Conservation (phyloP, 2,888 invertebrate genomes). For the Thymelicus lineola region DNA sequence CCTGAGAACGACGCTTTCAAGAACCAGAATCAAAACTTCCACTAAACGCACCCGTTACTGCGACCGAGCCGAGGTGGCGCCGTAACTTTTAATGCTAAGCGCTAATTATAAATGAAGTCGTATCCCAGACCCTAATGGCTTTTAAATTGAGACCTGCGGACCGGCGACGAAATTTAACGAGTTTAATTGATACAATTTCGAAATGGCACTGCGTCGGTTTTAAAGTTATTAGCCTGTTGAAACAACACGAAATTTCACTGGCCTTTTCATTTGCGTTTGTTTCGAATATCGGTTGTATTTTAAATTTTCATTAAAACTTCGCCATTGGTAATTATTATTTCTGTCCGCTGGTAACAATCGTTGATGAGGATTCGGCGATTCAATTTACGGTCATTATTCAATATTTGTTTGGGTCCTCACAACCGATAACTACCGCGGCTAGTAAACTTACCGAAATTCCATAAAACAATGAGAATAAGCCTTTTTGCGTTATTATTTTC, state of each 20-base stretch:
- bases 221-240: constrained; percentile 36
- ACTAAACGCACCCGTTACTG: constrained; percentile 27
- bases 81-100: constrained; percentile 39
- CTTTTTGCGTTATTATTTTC: not conserved
- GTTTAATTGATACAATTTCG: constrained; percentile 38
- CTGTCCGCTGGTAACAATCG: constrained; percentile 28
- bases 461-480: not conserved
- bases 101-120: constrained; percentile 42
- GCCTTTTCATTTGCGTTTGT: constrained; percentile 34
- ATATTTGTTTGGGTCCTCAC: constrained; percentile 16
- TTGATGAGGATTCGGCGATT: constrained; percentile 34
- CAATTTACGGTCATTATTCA: constrained; percentile 34
- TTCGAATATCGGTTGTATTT: constrained; percentile 35
- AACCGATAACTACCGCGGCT: constrained; percentile 1
- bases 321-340: constrained; percentile 37
- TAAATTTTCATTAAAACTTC: constrained; percentile 40
- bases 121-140: constrained; percentile 35
- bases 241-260: constrained; percentile 35
- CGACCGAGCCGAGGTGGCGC: constrained; percentile 38
- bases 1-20: constrained; percentile 50
- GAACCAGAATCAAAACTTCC: constrained; percentile 41
- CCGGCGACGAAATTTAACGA: constrained; percentile 38
- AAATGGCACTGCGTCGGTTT: constrained; percentile 35
- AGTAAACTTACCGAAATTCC: not conserved
- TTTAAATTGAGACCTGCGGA: constrained; percentile 34